Evolutionary conservation across 2,888 invertebrate genomes (phyloP).

Genomic region (Xestia xanthographa): DNA sequence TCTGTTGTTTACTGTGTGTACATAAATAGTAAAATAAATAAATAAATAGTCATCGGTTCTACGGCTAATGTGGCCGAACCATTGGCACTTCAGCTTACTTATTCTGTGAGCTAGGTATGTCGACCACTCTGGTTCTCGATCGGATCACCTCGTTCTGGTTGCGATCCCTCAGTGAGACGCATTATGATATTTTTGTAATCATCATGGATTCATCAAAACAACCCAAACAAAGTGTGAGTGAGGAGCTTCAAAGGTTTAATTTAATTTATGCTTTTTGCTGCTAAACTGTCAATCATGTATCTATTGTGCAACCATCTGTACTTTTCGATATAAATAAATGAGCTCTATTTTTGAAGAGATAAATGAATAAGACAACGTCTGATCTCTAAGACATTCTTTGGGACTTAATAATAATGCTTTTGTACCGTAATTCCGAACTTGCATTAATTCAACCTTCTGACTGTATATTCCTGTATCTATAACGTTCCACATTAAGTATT

Average conservation of each 20-base stretch:
- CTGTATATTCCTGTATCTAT: not conserved
- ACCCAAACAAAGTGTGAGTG: not conserved
- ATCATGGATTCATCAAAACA: not conserved
- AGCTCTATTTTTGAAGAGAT: not conserved
- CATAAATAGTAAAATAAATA: too few relatives aligned
- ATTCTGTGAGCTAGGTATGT: too few relatives aligned
- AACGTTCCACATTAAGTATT: slow-evolving; percentile 20
- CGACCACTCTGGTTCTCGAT: too few relatives aligned
- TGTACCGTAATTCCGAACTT: not conserved
- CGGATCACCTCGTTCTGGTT: too few relatives aligned
- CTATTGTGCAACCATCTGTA: too few relatives aligned
- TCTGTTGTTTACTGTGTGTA: too few relatives aligned
- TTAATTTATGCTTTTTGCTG: too few relatives aligned
- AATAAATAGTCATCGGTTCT: too few relatives aligned
- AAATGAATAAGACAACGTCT: not conserved
- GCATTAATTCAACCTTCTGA: slow-evolving; percentile 19
- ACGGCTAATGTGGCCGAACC: too few relatives aligned
- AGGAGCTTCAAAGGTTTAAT: not conserved
- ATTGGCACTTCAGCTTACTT: too few relatives aligned
- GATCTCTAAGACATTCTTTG: not conserved
- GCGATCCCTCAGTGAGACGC: too few relatives aligned
- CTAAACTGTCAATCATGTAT: not conserved
- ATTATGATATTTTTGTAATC: too few relatives aligned
- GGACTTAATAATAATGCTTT: not conserved
- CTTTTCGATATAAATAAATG: not conserved